These are phyloP conservation scores for Orestias chungarensis DNA, from an alignment of 2,797 vertebrate genomes.

Conservation along the genomic window DNA sequence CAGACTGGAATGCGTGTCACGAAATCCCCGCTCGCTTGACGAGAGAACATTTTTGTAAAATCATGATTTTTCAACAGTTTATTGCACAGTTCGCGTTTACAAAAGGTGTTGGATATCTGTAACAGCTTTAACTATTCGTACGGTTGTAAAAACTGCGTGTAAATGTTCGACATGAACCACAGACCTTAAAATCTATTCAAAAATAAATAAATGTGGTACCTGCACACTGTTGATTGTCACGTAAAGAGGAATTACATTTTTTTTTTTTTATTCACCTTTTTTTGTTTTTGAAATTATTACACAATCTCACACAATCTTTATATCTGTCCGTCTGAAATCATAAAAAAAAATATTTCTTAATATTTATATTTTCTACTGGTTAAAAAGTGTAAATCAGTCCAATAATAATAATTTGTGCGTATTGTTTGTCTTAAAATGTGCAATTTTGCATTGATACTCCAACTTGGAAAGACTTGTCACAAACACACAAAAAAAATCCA, in stretches of 20 bases:
- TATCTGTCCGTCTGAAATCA: neutral
- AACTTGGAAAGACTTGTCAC: constrained; percentile 37
- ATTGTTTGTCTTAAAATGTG: constrained; percentile 49
- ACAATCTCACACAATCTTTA: neutral
- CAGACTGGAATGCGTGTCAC: constrained; percentile 45
- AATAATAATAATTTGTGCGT: neutral
- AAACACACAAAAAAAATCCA: constrained; percentile 35
- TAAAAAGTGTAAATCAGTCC: neutral
- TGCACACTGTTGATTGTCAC: neutral
- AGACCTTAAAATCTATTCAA: neutral
- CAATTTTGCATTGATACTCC: constrained; percentile 51
- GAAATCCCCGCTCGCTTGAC: constrained; percentile 30
- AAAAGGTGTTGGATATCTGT: constrained; percentile 25
- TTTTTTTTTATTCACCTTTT: too few relatives aligned
- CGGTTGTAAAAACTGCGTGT: neutral
- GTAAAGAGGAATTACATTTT: neutral
- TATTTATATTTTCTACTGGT: neutral
- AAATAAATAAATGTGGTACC: neutral
- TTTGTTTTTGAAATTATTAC: neutral
- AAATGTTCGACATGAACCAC: neutral
- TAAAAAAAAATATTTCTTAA: constrained; percentile 6
- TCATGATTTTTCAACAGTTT: constrained; percentile 18
- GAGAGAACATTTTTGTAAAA: constrained; percentile 33
- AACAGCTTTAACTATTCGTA: neutral
- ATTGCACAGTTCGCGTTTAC: constrained; percentile 27